Evolutionary conservation across 2,888 invertebrate species (phyloP).

Genomic region (Cataglyphis albicans): DNA sequence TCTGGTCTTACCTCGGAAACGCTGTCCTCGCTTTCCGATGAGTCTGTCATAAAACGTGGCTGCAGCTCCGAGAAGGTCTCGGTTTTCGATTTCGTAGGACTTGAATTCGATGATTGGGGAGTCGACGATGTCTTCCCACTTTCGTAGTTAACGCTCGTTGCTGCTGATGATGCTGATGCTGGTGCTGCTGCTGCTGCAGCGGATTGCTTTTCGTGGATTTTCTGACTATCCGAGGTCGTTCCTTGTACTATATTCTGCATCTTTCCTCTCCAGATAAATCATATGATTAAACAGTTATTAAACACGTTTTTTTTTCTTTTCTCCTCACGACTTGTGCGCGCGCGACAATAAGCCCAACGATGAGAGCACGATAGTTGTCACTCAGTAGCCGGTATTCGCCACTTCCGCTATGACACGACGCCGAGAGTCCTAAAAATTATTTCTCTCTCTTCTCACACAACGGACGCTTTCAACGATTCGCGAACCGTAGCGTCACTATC

Average conservation of each 20-base stretch:
- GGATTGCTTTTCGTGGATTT: slow-evolving; percentile 83
- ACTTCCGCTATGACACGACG: slow-evolving; percentile 90
- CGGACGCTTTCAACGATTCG: slow-evolving; percentile 10
- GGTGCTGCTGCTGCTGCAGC: neutral
- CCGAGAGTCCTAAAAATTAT: slow-evolving; percentile 88
- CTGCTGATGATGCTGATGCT: neutral
- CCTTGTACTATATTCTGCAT: slow-evolving; percentile 96
- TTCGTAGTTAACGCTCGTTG: slow-evolving; percentile 88
- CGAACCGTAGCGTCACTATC: slow-evolving; percentile 39
- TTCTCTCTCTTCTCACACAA: slow-evolving; percentile 86
- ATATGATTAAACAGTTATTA: slow-evolving; percentile 85
- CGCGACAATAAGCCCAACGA: slow-evolving; percentile 72
- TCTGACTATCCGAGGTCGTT: slow-evolving; percentile 92
- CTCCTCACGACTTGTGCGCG: slow-evolving; percentile 36
- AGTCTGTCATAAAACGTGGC: slow-evolving; percentile 96
- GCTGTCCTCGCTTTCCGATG: slow-evolving; percentile 98
- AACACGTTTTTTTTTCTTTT: too few relatives aligned
- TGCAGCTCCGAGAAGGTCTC: slow-evolving; percentile 94
- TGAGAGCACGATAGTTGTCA: slow-evolving; percentile 85
- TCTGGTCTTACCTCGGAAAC: slow-evolving; percentile 94
- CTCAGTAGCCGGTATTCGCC: slow-evolving; percentile 89
- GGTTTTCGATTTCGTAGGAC: slow-evolving; percentile 92
- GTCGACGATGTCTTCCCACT: slow-evolving; percentile 88
- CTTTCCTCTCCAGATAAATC: slow-evolving; percentile 90
- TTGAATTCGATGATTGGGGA: slow-evolving; percentile 94